phyloP scores from a whole-genome alignment of 2,888 invertebrate genomes.

The Lathronympha strigana region DNA sequence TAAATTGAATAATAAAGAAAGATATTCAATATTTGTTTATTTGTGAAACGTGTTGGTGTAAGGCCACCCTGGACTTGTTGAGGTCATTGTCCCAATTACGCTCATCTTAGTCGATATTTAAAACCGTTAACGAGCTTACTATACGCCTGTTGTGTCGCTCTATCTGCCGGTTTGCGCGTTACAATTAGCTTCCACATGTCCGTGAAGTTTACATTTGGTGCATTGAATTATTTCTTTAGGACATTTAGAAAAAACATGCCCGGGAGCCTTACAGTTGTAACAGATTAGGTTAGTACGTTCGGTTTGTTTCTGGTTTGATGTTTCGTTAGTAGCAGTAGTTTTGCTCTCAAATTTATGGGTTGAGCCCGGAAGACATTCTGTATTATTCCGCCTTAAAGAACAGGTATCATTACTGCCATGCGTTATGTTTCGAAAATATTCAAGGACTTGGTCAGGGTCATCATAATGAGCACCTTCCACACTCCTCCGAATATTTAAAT shows the following conservation, averaged over 20 bases:
- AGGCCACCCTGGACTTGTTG: conserved; percentile 37
- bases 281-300: conserved; percentile 9
- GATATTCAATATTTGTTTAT: no score
- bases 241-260: conserved; percentile 16
- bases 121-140: conserved; percentile 23
- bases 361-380: not conserved
- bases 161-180: conserved; percentile 14
- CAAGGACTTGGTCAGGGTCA: not conserved
- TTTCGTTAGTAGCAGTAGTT: conserved; percentile 1
- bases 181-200: conserved; percentile 24
- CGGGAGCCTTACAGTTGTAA: conserved; percentile 25
- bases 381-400: not conserved
- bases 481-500: conserved; percentile 15
- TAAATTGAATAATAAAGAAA: no score
- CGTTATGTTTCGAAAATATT: conserved; percentile 4
- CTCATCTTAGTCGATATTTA: conserved; percentile 29
- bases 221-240: conserved; percentile 22
- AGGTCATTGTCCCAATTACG: conserved; percentile 32
- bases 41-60: conserved; percentile 39
- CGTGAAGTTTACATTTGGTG: conserved; percentile 16
- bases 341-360: not conserved
- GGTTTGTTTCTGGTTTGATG: not conserved
- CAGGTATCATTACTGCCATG: no score
- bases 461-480: not conserved
- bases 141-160: conserved; percentile 12